A percentile compares a stretch with the other conserved stretches of the same genome.
Evolutionary conservation across 2,113 vertebrate genomes (phyloP).

Genomic region (Carettochelys insculpta): DNA sequence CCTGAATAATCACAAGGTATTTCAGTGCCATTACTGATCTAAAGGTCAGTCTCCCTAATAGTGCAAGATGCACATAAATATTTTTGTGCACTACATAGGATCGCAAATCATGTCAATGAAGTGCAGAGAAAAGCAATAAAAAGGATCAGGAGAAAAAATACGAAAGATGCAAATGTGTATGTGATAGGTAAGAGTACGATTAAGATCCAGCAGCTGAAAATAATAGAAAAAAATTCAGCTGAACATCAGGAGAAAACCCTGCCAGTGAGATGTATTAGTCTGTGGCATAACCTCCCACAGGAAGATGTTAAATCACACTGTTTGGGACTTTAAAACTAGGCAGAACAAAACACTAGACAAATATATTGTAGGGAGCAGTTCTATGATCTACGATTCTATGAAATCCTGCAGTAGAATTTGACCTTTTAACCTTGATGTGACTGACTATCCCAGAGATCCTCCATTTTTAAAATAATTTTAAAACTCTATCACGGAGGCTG

Average conservation of each 20-base stretch:
- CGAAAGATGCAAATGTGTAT: not conserved
- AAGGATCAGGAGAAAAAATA: not conserved
- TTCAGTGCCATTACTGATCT: not conserved
- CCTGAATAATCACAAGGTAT: not conserved
- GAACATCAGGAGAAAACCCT: not conserved
- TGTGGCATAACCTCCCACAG: not conserved
- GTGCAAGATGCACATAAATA: not conserved
- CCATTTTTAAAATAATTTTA: not conserved
- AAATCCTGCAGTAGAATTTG: not conserved
- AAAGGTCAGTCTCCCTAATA: slow-evolving; percentile 4
- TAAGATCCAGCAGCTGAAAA: not conserved
- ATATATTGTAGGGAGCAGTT: not conserved
- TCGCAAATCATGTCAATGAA: not conserved
- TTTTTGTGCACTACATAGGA: not conserved
- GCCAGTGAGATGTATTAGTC: not conserved
- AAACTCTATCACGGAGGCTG: not conserved
- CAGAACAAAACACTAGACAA: not conserved
- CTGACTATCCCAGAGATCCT: not conserved
- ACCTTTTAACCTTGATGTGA: not conserved
- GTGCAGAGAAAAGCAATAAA: not conserved
- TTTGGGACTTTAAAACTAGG: not conserved
- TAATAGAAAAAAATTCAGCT: not conserved
- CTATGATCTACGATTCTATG: not conserved
- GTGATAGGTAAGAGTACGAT: not conserved
- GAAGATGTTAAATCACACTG: not conserved